phyloP scores from a whole-genome alignment of 2,113 vertebrate genomes.

The Oxyruncus cristatus region DNA sequence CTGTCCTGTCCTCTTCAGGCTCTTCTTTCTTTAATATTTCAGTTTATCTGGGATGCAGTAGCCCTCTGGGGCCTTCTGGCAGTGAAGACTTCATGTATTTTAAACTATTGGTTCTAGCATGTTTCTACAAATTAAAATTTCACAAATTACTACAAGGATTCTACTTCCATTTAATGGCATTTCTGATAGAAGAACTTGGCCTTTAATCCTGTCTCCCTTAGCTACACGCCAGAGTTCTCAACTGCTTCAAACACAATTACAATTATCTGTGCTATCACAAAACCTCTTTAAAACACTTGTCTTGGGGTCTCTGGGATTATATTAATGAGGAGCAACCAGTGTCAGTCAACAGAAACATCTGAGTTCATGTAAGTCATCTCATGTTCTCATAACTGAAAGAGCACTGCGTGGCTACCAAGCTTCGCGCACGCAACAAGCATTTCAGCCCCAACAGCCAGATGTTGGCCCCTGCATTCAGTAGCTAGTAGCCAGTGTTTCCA shows the following conservation, averaged over 20 bases:
- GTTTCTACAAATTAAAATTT: slow-evolving; percentile 40
- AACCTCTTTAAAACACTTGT: slow-evolving; percentile 17
- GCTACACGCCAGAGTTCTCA: neutral
- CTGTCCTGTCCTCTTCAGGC: neutral
- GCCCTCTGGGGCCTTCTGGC: neutral
- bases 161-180: slow-evolving; percentile 14
- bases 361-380: neutral
- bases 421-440: neutral
- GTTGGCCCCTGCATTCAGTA: neutral
- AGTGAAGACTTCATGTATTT: neutral
- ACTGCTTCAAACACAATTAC: neutral
- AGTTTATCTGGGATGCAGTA: slow-evolving; percentile 10
- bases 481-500: neutral
- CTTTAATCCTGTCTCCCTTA: slow-evolving; percentile 38
- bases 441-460: neutral
- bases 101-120: neutral
- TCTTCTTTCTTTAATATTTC: slow-evolving; percentile 45
- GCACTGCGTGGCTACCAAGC: neutral
- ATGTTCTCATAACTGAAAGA: neutral
- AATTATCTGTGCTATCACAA: slow-evolving; percentile 11
- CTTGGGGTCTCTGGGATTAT: neutral
- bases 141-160: neutral
- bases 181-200: slow-evolving; percentile 23
- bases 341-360: neutral
- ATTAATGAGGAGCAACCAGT: neutral